Conservation (phyloP, 2,888 invertebrate genomes). For the Criorhina ranunculi region DNA sequence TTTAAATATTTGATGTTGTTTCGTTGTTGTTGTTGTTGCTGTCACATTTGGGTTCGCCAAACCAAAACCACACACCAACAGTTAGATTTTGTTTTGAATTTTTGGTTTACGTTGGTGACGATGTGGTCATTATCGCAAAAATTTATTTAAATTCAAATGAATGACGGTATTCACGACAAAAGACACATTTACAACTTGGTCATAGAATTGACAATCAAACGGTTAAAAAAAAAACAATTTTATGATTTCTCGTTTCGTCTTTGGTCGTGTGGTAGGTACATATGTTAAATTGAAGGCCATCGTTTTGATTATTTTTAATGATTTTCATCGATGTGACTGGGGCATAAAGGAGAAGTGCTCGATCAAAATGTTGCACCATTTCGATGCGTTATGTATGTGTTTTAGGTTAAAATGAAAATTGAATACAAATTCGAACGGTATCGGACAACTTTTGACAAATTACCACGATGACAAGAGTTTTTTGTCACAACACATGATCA, state of each 20-base stretch:
- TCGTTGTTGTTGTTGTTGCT: background rate
- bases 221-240: conserved; percentile 8
- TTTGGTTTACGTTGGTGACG: conserved; percentile 3
- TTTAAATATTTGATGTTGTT: background rate
- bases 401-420: background rate
- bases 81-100: background rate
- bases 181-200: conserved; percentile 12
- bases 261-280: no score
- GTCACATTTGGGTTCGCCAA: background rate
- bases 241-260: no score
- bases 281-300: background rate
- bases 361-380: background rate
- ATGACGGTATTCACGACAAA: background rate
- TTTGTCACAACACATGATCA: background rate
- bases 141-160: conserved; percentile 7
- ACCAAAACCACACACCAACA: background rate
- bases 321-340: no score
- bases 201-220: conserved; percentile 17
- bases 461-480: background rate
- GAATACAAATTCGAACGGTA: background rate
- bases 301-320: conserved; percentile 12
- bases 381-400: background rate
- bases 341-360: background rate
- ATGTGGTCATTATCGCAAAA: background rate
- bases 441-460: background rate